phyloP scores from a whole-genome alignment of 2,113 vertebrate species.

The Delphinapterus leucas region DNA sequence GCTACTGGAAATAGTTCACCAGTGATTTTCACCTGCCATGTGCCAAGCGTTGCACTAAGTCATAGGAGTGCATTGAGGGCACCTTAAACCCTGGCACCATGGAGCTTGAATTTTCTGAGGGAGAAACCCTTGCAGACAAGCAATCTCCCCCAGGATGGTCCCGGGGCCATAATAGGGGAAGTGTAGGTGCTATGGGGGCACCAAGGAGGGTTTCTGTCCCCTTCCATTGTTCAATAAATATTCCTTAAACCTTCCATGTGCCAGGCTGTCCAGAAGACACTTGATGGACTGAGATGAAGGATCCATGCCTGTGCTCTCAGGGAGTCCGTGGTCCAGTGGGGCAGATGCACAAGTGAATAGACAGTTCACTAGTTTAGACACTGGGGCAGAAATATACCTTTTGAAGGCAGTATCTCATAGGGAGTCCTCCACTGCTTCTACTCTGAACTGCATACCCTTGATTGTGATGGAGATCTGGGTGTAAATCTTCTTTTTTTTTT shows the following conservation, averaged over 20 bases:
- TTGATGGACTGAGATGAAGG: neutral
- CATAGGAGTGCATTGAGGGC: accelerated
- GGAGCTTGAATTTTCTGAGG: neutral
- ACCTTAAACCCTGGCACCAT: accelerated
- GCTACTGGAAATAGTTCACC: neutral
- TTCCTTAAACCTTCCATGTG: accelerated
- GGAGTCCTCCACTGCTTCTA: accelerated
- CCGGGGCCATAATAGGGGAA: accelerated
- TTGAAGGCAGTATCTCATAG: accelerated
- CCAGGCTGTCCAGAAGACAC: neutral
- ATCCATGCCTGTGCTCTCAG: accelerated
- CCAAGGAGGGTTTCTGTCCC: neutral
- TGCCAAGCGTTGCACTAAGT: neutral
- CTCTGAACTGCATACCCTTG: too few relatives aligned
- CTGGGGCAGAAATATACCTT: neutral
- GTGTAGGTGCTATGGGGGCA: accelerated
- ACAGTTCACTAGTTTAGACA: neutral
- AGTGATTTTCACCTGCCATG: neutral
- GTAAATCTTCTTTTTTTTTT: neutral
- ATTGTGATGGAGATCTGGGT: accelerated
- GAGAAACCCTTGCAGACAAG: neutral
- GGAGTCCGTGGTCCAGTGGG: neutral
- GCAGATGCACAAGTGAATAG: accelerated
- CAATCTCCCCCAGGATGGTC: accelerated
- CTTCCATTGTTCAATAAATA: neutral